These are phyloP conservation scores for Tenebrio molitor DNA, from an alignment of 1,140 invertebrate genomes.

Conservation along the genomic window DNA sequence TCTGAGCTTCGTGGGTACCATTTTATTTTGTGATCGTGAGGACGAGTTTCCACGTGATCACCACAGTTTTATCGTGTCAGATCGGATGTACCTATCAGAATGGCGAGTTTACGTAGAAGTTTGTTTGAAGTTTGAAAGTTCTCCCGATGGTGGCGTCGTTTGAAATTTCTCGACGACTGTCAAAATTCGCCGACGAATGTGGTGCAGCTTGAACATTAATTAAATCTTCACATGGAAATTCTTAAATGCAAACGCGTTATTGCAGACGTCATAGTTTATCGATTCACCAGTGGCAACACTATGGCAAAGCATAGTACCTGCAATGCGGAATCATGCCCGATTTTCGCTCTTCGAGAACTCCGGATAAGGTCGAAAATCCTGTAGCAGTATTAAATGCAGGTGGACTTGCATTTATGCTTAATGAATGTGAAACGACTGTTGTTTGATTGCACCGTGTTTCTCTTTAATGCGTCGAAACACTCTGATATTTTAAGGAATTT, in stretches of 20 bases:
- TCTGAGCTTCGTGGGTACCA: too few relatives aligned
- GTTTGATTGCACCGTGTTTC: neutral
- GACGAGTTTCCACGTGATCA: neutral
- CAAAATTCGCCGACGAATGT: too few relatives aligned
- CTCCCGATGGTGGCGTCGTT: too few relatives aligned
- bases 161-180: too few relatives aligned
- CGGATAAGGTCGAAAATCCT: conserved; percentile 10
- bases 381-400: neutral
- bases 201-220: neutral
- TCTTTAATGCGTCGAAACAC: neutral
- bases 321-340: conserved; percentile 34
- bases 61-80: neutral
- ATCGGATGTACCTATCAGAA: neutral
- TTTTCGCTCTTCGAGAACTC: conserved; percentile 21
- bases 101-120: too few relatives aligned
- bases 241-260: conserved; percentile 37
- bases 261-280: conserved; percentile 38
- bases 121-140: conserved; percentile 17
- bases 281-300: conserved; percentile 28
- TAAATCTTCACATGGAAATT: conserved; percentile 14
- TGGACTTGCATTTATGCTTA: neutral
- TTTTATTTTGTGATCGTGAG: too few relatives aligned
- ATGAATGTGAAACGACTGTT: neutral
- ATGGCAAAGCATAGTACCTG: conserved; percentile 37
- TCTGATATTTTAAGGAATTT: neutral